Evolutionary conservation across 1,140 invertebrate genomes (phyloP), one percentile per base, ranked within the genome.

Genomic region (Nasonia longicornis): DNA sequence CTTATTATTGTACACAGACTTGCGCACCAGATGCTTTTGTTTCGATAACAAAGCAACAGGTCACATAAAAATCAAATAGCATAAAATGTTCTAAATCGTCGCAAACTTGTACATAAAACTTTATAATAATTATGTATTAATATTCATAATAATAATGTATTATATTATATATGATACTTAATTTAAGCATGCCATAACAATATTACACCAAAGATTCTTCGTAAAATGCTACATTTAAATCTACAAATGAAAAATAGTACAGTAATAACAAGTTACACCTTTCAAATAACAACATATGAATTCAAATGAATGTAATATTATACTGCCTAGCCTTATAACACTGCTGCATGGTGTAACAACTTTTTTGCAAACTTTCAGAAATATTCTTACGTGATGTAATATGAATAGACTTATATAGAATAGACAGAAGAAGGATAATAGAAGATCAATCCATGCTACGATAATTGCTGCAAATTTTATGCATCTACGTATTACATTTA

Each of bases 361-460:
- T 48, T 48, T 16, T 48, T 48, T 48, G 45, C 45, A 48, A 16
- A 48, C 45, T 48, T 45, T 48, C 45, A 48, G 45, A 42, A 42
- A 48, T 48, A 48, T 14, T 48, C 45, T 48, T 14, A 48, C 0
- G 12, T 48, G 45, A 48, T 48, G 3, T 14, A 48, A 26, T 64
- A 64, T 64, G 4, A 8, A 7, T 67, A 67, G 31, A 67, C 10
- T 31, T 67, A 67, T 67, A 42, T 67, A 42, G 45, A 74, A 74
- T 52, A 74, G 31, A 73, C n/a, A 75, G 52, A 20, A 77, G 75
- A 66, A 77, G 63, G 63, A 66, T 67, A 66, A 35, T 77, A 66
- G 75, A 77, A 77, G 63, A 77, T 77, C 75, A 77, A 77, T 77
- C 75, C 75, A 77, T 77, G 75, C 75, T 64, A 38, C 63, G 75